Evolutionary conservation across 2,888 invertebrate species (phyloP).

Genomic region (Nephrotoma guestfalica): DNA sequence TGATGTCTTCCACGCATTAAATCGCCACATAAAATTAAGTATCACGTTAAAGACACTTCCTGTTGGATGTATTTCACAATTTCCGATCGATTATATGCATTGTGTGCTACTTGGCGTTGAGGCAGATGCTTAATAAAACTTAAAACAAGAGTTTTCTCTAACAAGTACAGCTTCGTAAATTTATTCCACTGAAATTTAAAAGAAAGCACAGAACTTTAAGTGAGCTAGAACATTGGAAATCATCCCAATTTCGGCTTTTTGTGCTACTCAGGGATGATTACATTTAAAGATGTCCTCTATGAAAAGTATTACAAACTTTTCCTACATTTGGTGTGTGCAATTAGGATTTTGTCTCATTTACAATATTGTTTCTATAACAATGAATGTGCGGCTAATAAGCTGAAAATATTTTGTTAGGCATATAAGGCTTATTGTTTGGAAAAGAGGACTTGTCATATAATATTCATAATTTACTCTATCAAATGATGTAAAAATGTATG

Average conservation of each 20-base stretch:
- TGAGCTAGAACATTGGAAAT: neutral
- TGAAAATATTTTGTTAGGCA: neutral
- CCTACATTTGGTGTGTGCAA: no score
- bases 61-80: neutral
- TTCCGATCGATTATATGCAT: no score
- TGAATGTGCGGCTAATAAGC: neutral
- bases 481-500: no score
- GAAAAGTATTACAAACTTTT: no score
- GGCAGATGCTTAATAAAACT: neutral
- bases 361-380: neutral
- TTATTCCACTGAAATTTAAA: neutral
- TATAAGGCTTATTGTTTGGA: neutral
- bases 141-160: neutral
- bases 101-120: neutral
- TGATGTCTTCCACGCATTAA: no score
- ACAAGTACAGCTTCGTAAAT: neutral
- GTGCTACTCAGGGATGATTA: neutral
- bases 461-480: no score
- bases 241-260: neutral
- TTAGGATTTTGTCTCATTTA: neutral
- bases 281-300: neutral
- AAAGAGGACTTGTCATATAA: no score
- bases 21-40: no score
- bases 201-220: slow-evolving; percentile 2
- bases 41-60: no score